Evolutionary conservation across 2,113 vertebrate genomes (phyloP).

Genomic region (Monarcha castaneiventris): DNA sequence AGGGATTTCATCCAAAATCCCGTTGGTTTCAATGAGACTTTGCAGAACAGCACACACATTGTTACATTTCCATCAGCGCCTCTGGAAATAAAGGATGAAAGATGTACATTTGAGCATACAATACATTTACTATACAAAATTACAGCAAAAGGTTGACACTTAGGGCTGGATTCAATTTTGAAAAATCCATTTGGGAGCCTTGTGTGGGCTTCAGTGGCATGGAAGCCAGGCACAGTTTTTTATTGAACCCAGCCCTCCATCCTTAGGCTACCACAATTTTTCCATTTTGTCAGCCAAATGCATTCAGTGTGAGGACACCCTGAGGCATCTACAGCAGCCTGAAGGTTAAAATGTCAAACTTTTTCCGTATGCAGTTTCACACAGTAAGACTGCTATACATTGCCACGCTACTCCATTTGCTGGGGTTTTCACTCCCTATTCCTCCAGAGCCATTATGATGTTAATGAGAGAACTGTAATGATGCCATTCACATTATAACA

Average conservation of each 20-base stretch:
- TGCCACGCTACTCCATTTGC: slow-evolving; percentile 45
- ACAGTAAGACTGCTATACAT: slow-evolving; percentile 26
- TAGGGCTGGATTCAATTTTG: slow-evolving; percentile 41
- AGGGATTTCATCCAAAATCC: slow-evolving; percentile 24
- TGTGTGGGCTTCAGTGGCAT: slow-evolving; percentile 40
- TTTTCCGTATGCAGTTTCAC: neutral
- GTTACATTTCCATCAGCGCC: slow-evolving; percentile 25
- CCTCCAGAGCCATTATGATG: slow-evolving; percentile 61
- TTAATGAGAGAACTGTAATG: slow-evolving; percentile 67
- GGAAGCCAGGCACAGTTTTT: slow-evolving; percentile 34
- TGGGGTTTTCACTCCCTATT: slow-evolving; percentile 46
- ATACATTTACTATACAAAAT: slow-evolving; percentile 6
- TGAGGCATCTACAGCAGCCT: slow-evolving; percentile 35
- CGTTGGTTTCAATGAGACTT: neutral
- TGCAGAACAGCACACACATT: slow-evolving; percentile 4
- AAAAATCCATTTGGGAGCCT: slow-evolving; percentile 34
- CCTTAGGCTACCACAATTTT: slow-evolving; percentile 40
- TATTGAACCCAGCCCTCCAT: slow-evolving; percentile 47
- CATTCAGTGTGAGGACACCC: slow-evolving; percentile 20
- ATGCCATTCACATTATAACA: slow-evolving; percentile 67
- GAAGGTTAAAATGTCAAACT: slow-evolving; percentile 56
- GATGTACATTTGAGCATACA: neutral
- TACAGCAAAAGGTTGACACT: slow-evolving; percentile 28
- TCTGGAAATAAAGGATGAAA: slow-evolving; percentile 40
- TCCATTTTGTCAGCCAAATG: slow-evolving; percentile 46